Conservation (phyloP, 2,888 invertebrate genomes). For the Halocaridina rubra region DNA sequence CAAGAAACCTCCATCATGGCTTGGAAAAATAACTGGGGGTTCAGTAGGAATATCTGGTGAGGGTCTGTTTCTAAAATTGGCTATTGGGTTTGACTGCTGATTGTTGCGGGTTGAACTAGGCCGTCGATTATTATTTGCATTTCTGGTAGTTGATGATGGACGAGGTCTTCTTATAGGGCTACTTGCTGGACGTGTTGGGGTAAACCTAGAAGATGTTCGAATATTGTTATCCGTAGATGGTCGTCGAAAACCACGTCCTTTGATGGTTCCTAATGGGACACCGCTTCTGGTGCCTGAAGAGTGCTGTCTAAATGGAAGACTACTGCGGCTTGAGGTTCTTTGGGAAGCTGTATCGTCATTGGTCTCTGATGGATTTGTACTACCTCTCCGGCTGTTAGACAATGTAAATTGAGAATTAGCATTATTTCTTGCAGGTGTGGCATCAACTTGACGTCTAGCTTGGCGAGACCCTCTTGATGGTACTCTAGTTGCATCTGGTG, state of each 20-base stretch:
- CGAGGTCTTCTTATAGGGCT: constrained; percentile 49
- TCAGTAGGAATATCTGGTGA: constrained; percentile 37
- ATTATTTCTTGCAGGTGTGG: background rate
- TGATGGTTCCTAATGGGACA: constrained; percentile 59
- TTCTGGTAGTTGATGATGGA: constrained; percentile 11
- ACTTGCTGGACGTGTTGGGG: constrained; percentile 17
- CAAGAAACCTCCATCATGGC: constrained; percentile 54
- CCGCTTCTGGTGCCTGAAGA: constrained; percentile 27
- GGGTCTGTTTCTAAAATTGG: constrained; percentile 42
- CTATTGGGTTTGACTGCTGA: constrained; percentile 36
- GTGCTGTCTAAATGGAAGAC: constrained; percentile 22
- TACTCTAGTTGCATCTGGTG: background rate
- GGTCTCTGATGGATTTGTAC: background rate
- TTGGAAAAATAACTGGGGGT: constrained; percentile 51
- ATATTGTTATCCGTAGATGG: constrained; percentile 54
- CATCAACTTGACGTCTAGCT: background rate
- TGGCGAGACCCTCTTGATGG: background rate
- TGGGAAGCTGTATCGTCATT: background rate
- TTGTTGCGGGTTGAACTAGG: background rate
- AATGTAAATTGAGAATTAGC: constrained; percentile 10
- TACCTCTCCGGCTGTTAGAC: background rate
- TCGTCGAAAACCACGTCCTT: constrained; percentile 49
- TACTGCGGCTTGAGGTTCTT: constrained; percentile 28
- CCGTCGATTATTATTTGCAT: background rate
- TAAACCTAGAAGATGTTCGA: constrained; percentile 46